Evolutionary conservation across 2,797 vertebrate genomes (phyloP).

Genomic region (Pelodytes ibericus): DNA sequence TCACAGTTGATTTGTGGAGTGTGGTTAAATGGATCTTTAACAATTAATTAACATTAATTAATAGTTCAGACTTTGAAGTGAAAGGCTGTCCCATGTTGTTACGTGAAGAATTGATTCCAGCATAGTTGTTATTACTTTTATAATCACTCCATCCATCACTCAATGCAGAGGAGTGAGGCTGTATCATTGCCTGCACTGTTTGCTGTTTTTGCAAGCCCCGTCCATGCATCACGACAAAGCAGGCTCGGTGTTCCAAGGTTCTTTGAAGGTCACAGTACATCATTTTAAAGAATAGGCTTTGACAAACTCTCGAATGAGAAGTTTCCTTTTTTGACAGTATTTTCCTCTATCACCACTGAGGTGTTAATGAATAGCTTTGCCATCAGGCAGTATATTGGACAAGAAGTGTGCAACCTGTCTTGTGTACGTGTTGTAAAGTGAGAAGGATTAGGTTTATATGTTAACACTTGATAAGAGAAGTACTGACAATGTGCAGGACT

Average conservation of each 20-base stretch:
- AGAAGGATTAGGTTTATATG: too few species aligned
- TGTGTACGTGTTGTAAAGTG: too few species aligned
- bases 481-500: too few species aligned
- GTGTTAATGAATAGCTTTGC: too few species aligned
- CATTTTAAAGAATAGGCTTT: too few species aligned
- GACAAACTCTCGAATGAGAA: too few species aligned
- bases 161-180: neutral
- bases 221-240: neutral
- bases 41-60: slow-evolving; percentile 6
- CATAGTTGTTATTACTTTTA: neutral
- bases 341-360: too few species aligned
- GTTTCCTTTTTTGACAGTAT: too few species aligned
- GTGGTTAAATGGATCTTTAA: neutral
- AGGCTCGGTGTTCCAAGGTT: neutral
- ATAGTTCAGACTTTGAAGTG: neutral
- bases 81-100: neutral
- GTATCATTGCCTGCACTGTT: neutral
- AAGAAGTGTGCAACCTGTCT: too few species aligned
- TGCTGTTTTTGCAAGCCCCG: neutral
- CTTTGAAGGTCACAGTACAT: too few species aligned
- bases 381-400: too few species aligned
- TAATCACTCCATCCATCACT: slow-evolving; percentile 17
- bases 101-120: neutral
- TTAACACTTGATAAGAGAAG: too few species aligned
- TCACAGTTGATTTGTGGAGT: neutral